Base-by-base conservation (phyloP, 2,888 invertebrate genomes). In the Pristionchus maxplancki region DNA sequence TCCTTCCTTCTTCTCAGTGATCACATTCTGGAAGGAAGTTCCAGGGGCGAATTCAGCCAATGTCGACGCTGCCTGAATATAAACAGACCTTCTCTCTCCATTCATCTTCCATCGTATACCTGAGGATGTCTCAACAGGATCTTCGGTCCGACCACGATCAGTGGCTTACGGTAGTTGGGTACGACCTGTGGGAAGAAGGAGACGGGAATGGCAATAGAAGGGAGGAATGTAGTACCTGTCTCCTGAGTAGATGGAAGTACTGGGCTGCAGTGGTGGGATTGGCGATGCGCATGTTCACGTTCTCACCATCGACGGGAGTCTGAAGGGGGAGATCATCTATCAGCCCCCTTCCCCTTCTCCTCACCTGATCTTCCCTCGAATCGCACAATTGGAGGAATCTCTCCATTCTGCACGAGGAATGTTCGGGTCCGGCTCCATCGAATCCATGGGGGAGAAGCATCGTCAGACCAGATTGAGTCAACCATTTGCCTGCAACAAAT, bases 341-440 rank as follows among this genome's bases (percentile, higher is more conserved):
- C n/a, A n/a, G n/a, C n/a, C n/a, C n/a, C n/a, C 34, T 15, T 37
- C 15, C 28, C 8, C 74, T 24, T 34, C 20, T 11, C 17, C 74
- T 53, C 4, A 67, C 83, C 71, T 71, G 71, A 88, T 83, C 83
- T 53, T 89, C 82, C 13, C 90, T 62, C 31, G 92, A 92, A 86
- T 92, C 92, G 74, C 91, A 91, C 74, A 93, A 83, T 86, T 98
- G 98, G 53, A 99, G 96, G 95, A 98, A 99, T 91, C 99, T 50
- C 95, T 99, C 99, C 89, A 98, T 95, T 92, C 97, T 96, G 93
- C 97, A 97, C 0, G 98, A 98, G 91, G 98, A 98, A 95, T 99
- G 99, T 93, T 99, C 99, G 0, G 98, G 98, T 0, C 98, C 99
- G 0, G 98, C 97, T 0, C 99, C 99, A 95, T 99, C 99, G 95